These are phyloP conservation scores for Gnatocerus cornutus DNA, from an alignment of 2,888 invertebrate species.

Conservation along the genomic window DNA sequence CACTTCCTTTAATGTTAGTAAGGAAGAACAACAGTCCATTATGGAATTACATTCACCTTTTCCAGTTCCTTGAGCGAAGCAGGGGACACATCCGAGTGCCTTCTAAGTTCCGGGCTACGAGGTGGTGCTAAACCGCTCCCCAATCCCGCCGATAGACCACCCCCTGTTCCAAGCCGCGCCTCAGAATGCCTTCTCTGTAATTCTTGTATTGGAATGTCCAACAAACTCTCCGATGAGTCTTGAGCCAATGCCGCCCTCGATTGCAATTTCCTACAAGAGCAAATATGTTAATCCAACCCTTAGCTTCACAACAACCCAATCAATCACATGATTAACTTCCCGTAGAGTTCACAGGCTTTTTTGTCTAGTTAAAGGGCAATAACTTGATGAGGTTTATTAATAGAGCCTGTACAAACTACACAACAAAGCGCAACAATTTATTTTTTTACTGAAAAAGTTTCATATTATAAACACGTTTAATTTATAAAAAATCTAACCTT, in stretches of 20 bases:
- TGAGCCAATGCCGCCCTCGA: conserved; percentile 85
- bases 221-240: conserved; percentile 88
- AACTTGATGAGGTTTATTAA: conserved; percentile 10
- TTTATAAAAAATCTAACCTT: conserved; percentile 56
- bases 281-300: conserved; percentile 44
- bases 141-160: conserved; percentile 72
- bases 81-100: conserved; percentile 91
- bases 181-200: conserved; percentile 89
- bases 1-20: neutral
- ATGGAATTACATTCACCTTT: conserved; percentile 76
- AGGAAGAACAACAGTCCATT: conserved; percentile 39
- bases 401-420: neutral
- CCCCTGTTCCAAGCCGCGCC: conserved; percentile 78
- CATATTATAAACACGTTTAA: too few relatives aligned
- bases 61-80: conserved; percentile 91
- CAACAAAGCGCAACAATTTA: too few relatives aligned
- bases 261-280: conserved; percentile 83
- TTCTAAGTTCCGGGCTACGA: conserved; percentile 85
- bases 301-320: conserved; percentile 33
- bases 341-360: conserved; percentile 25
- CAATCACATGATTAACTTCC: conserved; percentile 37
- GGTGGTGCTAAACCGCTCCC: conserved; percentile 85
- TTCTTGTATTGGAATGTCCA: conserved; percentile 87
- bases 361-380: conserved; percentile 17
- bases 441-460: too few relatives aligned